Evolutionary conservation across 2,888 invertebrate genomes (phyloP).

Genomic region (Palloptera scutellata): DNA sequence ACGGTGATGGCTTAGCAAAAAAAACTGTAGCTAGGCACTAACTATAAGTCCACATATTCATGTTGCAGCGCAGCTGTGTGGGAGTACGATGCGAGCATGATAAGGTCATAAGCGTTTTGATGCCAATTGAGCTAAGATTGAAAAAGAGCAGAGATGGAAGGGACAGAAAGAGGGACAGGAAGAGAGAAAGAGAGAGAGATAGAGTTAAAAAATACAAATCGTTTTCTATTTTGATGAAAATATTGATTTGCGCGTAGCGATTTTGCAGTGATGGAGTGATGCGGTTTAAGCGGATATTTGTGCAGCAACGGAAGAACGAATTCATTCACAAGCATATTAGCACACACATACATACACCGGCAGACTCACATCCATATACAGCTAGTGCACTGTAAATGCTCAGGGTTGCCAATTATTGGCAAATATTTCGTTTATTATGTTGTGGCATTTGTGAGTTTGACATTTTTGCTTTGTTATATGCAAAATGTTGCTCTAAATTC

Average conservation of each 20-base stretch:
- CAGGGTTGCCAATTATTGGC: no score
- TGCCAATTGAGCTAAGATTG: neutral
- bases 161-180: no score
- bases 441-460: no score
- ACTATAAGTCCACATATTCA: neutral
- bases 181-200: no score
- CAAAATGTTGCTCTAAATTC: neutral
- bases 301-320: constrained; percentile 9
- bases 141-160: no score
- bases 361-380: neutral
- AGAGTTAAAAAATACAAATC: constrained; percentile 42
- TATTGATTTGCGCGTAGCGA: constrained; percentile 49
- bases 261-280: constrained; percentile 2
- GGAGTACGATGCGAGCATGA: neutral
- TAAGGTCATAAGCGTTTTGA: neutral
- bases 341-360: neutral
- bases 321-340: neutral
- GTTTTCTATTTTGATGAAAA: constrained; percentile 58
- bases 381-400: no score
- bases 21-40: no score
- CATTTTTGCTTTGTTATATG: neutral
- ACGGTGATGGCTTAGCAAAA: no score
- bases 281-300: constrained; percentile 22
- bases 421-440: no score
- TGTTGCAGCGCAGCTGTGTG: neutral